Conservation (phyloP, 2,113 vertebrate genomes). For the Rynchops niger region DNA sequence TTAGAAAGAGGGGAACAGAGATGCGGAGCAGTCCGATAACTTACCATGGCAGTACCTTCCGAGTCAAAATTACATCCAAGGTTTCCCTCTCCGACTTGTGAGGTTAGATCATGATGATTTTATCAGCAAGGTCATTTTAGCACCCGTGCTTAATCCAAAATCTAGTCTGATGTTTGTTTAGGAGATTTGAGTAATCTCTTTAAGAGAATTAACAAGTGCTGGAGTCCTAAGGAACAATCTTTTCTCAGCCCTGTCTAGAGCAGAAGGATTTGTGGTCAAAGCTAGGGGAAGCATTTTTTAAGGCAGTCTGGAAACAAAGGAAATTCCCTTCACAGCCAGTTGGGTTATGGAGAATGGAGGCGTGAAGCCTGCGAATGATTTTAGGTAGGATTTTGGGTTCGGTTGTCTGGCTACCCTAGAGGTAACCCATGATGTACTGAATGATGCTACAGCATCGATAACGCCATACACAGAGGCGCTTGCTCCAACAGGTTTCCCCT, state of each 20-base stretch:
- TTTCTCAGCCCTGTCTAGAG: background rate
- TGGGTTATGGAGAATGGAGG: accelerated
- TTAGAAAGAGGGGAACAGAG: background rate
- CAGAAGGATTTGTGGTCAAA: slow-evolving; percentile 26
- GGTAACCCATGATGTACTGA: background rate
- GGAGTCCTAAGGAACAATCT: background rate
- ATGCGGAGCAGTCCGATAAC: background rate
- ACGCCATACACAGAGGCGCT: accelerated
- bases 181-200: slow-evolving; percentile 62
- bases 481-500: background rate
- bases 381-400: background rate
- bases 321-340: background rate
- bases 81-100: background rate
- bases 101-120: background rate
- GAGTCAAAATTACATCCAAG: background rate
- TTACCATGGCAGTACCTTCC: background rate
- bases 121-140: slow-evolving; percentile 46
- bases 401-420: background rate
- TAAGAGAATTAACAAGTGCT: slow-evolving; percentile 52
- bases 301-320: background rate
- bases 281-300: background rate
- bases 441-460: background rate
- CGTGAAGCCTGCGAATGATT: background rate
- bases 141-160: slow-evolving; percentile 18
- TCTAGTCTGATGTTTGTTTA: slow-evolving; percentile 47